These are phyloP conservation scores for Melanostoma mellinum DNA, from an alignment of 2,888 invertebrate species.

Conservation along the genomic window DNA sequence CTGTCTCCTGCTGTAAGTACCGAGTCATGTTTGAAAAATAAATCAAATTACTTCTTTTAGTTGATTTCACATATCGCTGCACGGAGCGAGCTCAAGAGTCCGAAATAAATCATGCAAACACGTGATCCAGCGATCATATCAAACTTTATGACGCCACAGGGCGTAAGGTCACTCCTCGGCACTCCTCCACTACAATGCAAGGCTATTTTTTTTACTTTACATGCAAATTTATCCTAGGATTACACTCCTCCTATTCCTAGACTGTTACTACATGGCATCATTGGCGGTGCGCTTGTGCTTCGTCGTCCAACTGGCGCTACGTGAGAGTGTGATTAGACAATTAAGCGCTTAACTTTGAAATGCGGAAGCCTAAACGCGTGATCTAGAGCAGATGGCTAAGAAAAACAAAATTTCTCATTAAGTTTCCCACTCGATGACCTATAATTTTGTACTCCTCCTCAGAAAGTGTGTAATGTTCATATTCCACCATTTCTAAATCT, in stretches of 20 bases:
- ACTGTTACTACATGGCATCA: slow-evolving; percentile 21
- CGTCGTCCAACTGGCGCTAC: slow-evolving; percentile 46
- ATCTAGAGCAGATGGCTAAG: slow-evolving; percentile 52
- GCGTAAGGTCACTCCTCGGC: slow-evolving; percentile 55
- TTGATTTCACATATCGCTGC: slow-evolving; percentile 52
- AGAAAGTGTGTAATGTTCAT: too few species aligned
- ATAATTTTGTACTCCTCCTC: neutral
- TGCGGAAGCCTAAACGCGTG: slow-evolving; percentile 51
- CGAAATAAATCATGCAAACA: slow-evolving; percentile 71
- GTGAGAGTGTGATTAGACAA: slow-evolving; percentile 66
- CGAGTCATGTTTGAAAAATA: slow-evolving; percentile 58
- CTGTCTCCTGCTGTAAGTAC: slow-evolving; percentile 36
- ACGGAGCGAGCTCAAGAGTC: slow-evolving; percentile 37
- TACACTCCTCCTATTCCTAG: slow-evolving; percentile 12
- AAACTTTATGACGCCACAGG: slow-evolving; percentile 69
- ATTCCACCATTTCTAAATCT: too few species aligned
- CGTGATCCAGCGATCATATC: slow-evolving; percentile 65
- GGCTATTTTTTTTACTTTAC: neutral
- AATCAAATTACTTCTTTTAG: slow-evolving; percentile 59
- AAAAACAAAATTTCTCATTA: slow-evolving; percentile 34
- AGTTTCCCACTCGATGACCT: slow-evolving; percentile 55
- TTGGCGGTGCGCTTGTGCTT: neutral
- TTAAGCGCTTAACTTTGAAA: slow-evolving; percentile 39
- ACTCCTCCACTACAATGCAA: slow-evolving; percentile 40
- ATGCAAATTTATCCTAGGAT: slow-evolving; percentile 55